Evolutionary conservation across 2,113 vertebrate species (phyloP).

Genomic region (Crotalus tigris): DNA sequence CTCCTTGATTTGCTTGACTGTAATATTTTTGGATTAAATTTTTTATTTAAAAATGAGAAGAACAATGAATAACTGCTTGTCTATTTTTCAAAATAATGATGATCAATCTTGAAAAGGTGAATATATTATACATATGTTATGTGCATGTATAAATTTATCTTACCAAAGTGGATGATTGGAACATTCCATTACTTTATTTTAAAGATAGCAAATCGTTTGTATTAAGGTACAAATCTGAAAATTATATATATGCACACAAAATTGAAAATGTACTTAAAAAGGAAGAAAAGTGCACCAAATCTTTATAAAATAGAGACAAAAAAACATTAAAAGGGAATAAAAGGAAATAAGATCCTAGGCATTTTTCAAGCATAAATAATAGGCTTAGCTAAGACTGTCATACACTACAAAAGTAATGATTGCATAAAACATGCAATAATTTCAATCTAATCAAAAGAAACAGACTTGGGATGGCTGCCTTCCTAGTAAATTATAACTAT

Average conservation of each 20-base stretch:
- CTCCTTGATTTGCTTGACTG: not conserved
- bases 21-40: not conserved
- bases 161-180: not conserved
- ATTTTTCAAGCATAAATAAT: not conserved
- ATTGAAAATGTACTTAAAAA: not conserved
- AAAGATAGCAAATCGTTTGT: not conserved
- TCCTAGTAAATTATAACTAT: constrained; percentile 7
- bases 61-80: not conserved
- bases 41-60: not conserved
- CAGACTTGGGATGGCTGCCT: constrained; percentile 12
- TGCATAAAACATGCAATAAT: not conserved
- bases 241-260: not conserved
- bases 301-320: not conserved
- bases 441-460: not conserved
- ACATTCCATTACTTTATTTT: not conserved
- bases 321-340: not conserved
- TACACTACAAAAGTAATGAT: constrained; percentile 23
- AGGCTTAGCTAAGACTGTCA: not conserved
- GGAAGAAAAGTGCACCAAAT: not conserved
- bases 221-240: not conserved
- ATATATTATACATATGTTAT: not conserved
- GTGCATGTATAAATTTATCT: not conserved
- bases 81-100: not conserved
- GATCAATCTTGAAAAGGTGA: not conserved
- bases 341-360: not conserved